Conservation (phyloP, 2,888 invertebrate genomes). For the Drosophila bunnanda region DNA sequence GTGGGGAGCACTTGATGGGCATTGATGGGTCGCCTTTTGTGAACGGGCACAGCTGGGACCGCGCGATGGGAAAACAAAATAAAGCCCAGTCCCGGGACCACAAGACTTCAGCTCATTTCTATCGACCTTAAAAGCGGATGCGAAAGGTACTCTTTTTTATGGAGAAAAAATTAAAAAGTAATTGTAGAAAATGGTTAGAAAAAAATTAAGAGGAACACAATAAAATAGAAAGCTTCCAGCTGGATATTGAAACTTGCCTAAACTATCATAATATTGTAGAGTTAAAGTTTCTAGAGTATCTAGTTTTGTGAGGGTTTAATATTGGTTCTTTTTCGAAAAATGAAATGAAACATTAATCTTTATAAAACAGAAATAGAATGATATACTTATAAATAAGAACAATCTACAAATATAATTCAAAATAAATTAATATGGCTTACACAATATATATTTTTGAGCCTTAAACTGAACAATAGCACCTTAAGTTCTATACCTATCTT, state of each 20-base stretch:
- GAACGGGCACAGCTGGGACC: conserved; percentile 27
- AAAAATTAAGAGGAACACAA: neutral
- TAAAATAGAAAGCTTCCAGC: neutral
- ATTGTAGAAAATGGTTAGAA: neutral
- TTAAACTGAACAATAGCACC: too few relatives aligned
- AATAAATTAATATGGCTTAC: too few relatives aligned
- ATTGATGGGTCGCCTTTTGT: conserved; percentile 33
- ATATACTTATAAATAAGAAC: too few relatives aligned
- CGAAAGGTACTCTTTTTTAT: neutral
- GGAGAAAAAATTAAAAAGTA: neutral
- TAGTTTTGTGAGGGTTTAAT: neutral
- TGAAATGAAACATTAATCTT: too few relatives aligned
- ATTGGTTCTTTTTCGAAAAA: too few relatives aligned
- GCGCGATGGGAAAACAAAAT: conserved; percentile 25
- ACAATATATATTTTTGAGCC: too few relatives aligned
- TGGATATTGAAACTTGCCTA: neutral
- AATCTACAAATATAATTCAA: too few relatives aligned
- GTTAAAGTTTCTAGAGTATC: too few relatives aligned
- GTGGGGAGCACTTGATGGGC: conserved; percentile 38
- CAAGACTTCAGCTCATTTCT: conserved; percentile 3
- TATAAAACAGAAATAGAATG: too few relatives aligned
- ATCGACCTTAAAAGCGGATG: neutral
- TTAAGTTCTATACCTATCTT: too few relatives aligned
- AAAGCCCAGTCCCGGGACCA: conserved; percentile 7
- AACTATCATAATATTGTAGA: neutral